These are phyloP conservation scores for Nephila pilipes DNA, from an alignment of 1,140 invertebrate species.

Conservation along the genomic window DNA sequence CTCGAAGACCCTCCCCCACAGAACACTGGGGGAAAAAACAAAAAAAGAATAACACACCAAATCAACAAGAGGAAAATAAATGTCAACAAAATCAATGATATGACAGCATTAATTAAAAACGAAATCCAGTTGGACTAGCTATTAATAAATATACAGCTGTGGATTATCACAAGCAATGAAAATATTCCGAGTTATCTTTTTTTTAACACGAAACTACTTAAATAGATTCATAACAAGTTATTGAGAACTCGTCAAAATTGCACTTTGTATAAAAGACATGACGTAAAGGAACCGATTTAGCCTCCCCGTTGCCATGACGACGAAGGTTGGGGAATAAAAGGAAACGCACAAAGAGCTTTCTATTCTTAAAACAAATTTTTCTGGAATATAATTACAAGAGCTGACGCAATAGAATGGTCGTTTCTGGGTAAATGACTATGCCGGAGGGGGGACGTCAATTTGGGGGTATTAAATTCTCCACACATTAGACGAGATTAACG, in stretches of 20 bases:
- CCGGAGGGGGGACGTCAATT: not conserved
- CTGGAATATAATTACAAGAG: constrained; percentile 48
- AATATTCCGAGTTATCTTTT: not conserved
- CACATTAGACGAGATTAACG: not conserved
- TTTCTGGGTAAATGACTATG: constrained; percentile 4
- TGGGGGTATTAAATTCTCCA: not conserved
- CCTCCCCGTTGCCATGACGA: constrained; percentile 18
- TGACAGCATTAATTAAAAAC: not conserved
- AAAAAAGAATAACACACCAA: no score
- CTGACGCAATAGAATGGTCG: constrained; percentile 15
- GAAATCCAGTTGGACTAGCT: not conserved
- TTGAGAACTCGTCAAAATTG: constrained; percentile 30
- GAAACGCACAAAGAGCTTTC: constrained; percentile 36
- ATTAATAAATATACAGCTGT: not conserved
- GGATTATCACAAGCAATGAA: not conserved
- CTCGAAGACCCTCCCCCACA: no score
- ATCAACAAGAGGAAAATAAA: not conserved
- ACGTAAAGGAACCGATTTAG: constrained; percentile 31
- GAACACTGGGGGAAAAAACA: no score
- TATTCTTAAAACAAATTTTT: constrained; percentile 51
- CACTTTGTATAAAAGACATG: constrained; percentile 7
- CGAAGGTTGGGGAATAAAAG: constrained; percentile 31
- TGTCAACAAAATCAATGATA: not conserved
- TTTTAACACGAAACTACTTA: not conserved
- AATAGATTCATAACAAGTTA: constrained; percentile 18